These are phyloP conservation scores for Henicopernis longicauda DNA, from an alignment of 2,113 vertebrate genomes.

Conservation along the genomic window DNA sequence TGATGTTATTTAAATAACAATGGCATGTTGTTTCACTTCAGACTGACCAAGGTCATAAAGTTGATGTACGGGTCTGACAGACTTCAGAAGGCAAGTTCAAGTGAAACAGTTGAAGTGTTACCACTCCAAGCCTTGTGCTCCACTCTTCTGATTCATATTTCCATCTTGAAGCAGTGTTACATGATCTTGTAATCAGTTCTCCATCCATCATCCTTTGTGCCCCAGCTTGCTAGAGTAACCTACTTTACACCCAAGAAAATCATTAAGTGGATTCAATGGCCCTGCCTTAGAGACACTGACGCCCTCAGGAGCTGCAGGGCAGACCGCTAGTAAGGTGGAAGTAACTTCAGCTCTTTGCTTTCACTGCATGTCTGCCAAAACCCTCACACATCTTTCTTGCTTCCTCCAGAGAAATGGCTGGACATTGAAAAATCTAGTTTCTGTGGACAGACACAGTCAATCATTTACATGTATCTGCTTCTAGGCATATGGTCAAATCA, in stretches of 20 bases:
- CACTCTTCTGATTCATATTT: not conserved
- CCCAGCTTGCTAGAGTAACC: not conserved
- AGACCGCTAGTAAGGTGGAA: not conserved
- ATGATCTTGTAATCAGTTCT: not conserved
- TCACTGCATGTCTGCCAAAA: not conserved
- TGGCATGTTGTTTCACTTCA: not conserved
- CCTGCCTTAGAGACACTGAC: not conserved
- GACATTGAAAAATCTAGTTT: not conserved
- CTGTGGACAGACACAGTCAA: not conserved
- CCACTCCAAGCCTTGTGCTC: not conserved
- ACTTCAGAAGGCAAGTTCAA: not conserved
- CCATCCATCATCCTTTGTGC: not conserved
- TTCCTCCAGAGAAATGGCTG: not conserved
- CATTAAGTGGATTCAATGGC: not conserved
- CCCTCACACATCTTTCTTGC: not conserved
- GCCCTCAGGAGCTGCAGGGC: not conserved
- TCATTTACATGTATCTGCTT: not conserved
- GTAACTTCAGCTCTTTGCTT: not conserved
- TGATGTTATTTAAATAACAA: not conserved
- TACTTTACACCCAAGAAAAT: not conserved
- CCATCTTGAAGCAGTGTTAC: not conserved
- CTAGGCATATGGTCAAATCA: not conserved
- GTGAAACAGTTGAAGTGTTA: not conserved
- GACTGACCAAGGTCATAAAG: not conserved
- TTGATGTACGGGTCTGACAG: not conserved